A percentile compares a stretch with the other conserved stretches of the same genome.
Evolutionary conservation across 2,797 vertebrate species (phyloP).

Genomic region (Chaetodon trifasciatus): DNA sequence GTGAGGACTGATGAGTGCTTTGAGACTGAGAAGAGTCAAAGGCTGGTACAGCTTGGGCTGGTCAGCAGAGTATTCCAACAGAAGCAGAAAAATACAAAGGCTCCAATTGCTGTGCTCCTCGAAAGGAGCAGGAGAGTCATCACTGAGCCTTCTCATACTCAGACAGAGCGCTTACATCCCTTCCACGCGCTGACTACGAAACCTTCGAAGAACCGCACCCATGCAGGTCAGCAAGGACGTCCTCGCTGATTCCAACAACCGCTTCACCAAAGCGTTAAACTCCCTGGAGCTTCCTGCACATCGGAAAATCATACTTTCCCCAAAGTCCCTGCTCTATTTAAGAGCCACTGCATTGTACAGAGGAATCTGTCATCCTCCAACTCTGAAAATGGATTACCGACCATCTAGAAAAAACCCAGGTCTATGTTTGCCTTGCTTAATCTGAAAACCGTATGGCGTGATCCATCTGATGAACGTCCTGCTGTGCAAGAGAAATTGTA

Average conservation of each 20-base stretch:
- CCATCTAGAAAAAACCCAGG: conserved; percentile 60
- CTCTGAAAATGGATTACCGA: conserved; percentile 66
- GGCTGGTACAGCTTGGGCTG: conserved; percentile 39
- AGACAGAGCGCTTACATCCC: conserved; percentile 43
- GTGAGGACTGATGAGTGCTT: conserved; percentile 33
- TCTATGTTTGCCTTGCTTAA: conserved; percentile 63
- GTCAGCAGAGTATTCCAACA: conserved; percentile 49
- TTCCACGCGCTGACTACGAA: conserved; percentile 34
- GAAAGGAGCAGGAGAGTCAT: conserved; percentile 53
- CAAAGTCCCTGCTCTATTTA: conserved; percentile 41
- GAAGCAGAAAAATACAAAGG: conserved; percentile 50
- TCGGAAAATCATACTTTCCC: conserved; percentile 42
- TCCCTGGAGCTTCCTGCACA: conserved; percentile 18
- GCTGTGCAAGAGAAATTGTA: conserved; percentile 39
- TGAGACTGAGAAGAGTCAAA: neutral
- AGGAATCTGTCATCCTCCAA: conserved; percentile 60
- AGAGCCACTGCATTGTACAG: conserved; percentile 36
- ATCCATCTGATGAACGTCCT: conserved; percentile 63
- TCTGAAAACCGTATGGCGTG: conserved; percentile 70
- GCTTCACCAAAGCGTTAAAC: conserved; percentile 34
- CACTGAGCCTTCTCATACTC: conserved; percentile 47
- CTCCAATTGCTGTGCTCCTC: conserved; percentile 40
- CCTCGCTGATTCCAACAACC: conserved; percentile 41
- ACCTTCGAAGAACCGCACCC: conserved; percentile 46
- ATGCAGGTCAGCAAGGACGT: conserved; percentile 60